A percentile compares a stretch with the other conserved stretches of the same genome.
phyloP scores from a whole-genome alignment of 2,888 invertebrate genomes.

The Teleiodes luculella region DNA sequence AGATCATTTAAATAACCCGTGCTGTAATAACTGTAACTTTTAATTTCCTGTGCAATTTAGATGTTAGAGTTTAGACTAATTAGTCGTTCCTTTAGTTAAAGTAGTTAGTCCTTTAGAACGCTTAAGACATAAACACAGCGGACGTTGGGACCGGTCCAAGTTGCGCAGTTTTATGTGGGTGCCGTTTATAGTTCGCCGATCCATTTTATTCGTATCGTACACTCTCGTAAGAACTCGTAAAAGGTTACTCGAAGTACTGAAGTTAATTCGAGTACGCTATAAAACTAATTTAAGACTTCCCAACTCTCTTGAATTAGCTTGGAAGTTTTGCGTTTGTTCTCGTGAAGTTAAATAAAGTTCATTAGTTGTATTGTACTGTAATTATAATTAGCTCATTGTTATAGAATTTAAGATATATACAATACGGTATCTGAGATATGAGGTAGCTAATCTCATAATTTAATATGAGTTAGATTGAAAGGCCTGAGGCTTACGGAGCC shows the following conservation, averaged over 20 bases:
- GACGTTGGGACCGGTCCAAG: conserved; percentile 48
- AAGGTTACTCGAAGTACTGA: neutral
- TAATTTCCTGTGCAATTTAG: too few species aligned
- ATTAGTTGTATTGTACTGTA: neutral
- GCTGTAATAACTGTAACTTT: too few species aligned
- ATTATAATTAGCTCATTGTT: neutral
- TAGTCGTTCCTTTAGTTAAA: conserved; percentile 50
- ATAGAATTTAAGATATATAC: neutral
- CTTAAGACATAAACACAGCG: conserved; percentile 48
- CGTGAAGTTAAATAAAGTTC: neutral
- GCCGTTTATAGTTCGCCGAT: conserved; percentile 28
- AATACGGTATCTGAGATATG: neutral
- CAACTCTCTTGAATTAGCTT: conserved; percentile 1
- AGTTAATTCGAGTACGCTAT: conserved; percentile 4
- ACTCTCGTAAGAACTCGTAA: conserved; percentile 1
- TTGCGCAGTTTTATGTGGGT: conserved; percentile 31
- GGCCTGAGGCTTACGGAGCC: conserved; percentile 1
- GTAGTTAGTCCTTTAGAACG: too few species aligned
- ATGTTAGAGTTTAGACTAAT: conserved; percentile 47
- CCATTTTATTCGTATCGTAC: conserved; percentile 18
- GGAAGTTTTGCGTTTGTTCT: neutral
- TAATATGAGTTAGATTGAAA: conserved; percentile 14
- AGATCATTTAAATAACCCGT: too few species aligned
- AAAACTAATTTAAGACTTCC: conserved; percentile 6
- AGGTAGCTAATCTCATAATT: conserved; percentile 1